Percentiles rank a stretch among this genome's conserved stretches.
Conservation (phyloP, 1,140 invertebrate species). For the Ctenoplectra terminalis region DNA sequence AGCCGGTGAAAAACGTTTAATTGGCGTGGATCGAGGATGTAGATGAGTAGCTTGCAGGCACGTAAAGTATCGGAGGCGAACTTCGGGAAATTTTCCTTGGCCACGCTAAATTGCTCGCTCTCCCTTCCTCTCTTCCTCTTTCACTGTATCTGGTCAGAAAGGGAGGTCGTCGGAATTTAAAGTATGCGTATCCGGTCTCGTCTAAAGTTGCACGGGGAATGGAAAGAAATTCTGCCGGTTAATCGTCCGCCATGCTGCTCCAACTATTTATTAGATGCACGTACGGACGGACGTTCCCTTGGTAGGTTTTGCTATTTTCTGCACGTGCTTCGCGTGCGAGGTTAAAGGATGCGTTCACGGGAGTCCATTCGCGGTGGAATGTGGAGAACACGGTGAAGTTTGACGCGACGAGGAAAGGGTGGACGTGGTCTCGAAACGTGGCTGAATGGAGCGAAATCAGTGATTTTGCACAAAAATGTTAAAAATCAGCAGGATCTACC, state of each 20-base stretch:
- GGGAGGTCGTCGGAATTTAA: constrained; percentile 35
- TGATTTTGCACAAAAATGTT: no score
- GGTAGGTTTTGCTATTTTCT: background rate
- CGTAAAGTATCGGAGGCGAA: constrained; percentile 39
- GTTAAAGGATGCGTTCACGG: background rate
- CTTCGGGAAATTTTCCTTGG: constrained; percentile 29
- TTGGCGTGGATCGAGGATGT: constrained; percentile 30
- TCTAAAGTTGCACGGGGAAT: constrained; percentile 12
- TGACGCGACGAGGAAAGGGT: background rate
- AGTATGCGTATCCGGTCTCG: constrained; percentile 47
- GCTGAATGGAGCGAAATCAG: no score
- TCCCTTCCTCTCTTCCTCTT: background rate
- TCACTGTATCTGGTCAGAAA: background rate
- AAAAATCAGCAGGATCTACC: no score
- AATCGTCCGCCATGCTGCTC: constrained; percentile 11
- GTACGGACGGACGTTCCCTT: background rate
- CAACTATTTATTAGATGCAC: constrained; percentile 48
- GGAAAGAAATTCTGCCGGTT: constrained; percentile 38
- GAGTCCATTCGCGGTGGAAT: background rate
- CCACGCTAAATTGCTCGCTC: constrained; percentile 27
- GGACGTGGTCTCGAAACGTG: no score
- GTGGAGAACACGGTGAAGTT: background rate
- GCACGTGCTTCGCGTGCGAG: constrained; percentile 26
- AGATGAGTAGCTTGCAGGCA: constrained; percentile 38
- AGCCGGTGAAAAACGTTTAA: constrained; percentile 52